phyloP scores from a whole-genome alignment of 2,888 invertebrate species.

The Xylocampa areola region DNA sequence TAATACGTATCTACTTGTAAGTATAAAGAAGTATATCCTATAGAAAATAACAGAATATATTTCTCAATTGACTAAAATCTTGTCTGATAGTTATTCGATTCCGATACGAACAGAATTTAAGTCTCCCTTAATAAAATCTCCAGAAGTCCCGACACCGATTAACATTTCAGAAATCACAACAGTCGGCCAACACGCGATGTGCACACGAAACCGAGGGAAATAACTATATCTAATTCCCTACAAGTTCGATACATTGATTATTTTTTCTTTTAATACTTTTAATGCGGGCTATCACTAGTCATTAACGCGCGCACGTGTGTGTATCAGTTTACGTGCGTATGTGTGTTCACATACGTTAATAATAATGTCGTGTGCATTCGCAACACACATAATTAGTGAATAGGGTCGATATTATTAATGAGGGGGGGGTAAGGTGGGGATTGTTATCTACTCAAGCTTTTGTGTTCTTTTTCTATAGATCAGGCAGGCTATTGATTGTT shows the following conservation, averaged over 20 bases:
- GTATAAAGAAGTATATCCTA: not conserved
- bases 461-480: conserved; percentile 87
- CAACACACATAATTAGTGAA: conserved; percentile 89
- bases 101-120: conserved; percentile 71
- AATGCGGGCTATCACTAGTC: conserved; percentile 80
- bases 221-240: conserved; percentile 77
- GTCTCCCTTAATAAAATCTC: conserved; percentile 79
- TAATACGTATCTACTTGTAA: not conserved
- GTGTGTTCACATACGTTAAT: conserved; percentile 48
- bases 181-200: conserved; percentile 78
- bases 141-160: conserved; percentile 77
- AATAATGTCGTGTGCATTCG: conserved; percentile 81
- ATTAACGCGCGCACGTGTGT: conserved; percentile 62
- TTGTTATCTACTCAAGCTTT: conserved; percentile 88
- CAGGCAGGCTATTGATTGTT: conserved; percentile 84
- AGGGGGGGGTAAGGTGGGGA: conserved; percentile 78
- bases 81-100: conserved; percentile 56
- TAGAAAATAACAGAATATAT: conserved; percentile 27
- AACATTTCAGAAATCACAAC: conserved; percentile 86
- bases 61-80: conserved; percentile 53
- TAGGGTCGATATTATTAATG: conserved; percentile 89
- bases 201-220: conserved; percentile 78
- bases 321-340: too few species aligned
- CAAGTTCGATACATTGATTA: conserved; percentile 78
- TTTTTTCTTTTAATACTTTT: conserved; percentile 80